Conservation (phyloP, 2,797 vertebrate genomes). For the Pachyuromys duprasi region DNA sequence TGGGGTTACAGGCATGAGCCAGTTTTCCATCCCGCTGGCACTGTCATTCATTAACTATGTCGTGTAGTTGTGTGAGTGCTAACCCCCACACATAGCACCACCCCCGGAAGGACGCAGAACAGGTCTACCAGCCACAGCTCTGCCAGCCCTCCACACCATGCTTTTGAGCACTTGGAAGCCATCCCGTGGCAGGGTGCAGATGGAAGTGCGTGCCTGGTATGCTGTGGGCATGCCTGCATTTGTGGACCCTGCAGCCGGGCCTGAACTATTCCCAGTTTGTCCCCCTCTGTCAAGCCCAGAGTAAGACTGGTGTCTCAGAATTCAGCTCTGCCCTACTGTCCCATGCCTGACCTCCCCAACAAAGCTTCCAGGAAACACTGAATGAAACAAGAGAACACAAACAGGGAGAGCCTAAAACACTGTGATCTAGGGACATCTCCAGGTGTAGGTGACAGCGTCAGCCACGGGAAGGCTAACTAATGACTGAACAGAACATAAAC, state of each 20-base stretch:
- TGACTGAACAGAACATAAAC: not conserved
- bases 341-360: not conserved
- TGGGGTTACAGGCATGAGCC: not conserved
- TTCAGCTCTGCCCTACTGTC: not conserved
- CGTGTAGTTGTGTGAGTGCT: not conserved
- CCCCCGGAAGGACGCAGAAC: not conserved
- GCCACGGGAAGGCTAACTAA: not conserved
- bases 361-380: not conserved
- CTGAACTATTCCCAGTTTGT: not conserved
- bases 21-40: not conserved
- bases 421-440: not conserved
- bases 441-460: not conserved
- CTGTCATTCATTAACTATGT: not conserved
- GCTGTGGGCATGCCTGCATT: not conserved
- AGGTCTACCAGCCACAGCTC: not conserved
- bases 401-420: not conserved
- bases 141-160: not conserved
- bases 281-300: not conserved
- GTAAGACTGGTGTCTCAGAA: not conserved
- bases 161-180: slow-evolving; percentile 19
- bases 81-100: not conserved
- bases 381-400: not conserved
- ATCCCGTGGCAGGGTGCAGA: not conserved
- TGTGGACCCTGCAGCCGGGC: not conserved
- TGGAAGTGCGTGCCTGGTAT: not conserved